These are phyloP conservation scores for Anolis sagrei DNA, from an alignment of 2,113 vertebrate species.

Conservation along the genomic window DNA sequence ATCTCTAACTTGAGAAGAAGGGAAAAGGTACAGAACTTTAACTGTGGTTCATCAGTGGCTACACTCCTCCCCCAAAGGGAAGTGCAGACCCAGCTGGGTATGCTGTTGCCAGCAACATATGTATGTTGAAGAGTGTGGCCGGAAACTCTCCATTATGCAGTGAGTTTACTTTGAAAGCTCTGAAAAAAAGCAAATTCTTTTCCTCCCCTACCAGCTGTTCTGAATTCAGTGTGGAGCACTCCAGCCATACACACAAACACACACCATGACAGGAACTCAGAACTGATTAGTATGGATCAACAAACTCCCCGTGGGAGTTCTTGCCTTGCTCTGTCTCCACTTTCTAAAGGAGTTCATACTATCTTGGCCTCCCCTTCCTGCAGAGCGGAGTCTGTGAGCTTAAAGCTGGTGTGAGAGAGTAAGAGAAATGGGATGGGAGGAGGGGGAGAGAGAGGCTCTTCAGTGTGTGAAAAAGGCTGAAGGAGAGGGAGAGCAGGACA, in stretches of 20 bases:
- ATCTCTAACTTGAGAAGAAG: not conserved
- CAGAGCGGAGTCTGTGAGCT: not conserved
- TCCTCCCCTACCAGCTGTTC: not conserved
- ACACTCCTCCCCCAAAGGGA: not conserved
- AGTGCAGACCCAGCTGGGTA: not conserved
- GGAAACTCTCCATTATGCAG: not conserved
- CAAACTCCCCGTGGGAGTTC: not conserved
- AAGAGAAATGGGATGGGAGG: not conserved
- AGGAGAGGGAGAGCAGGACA: not conserved
- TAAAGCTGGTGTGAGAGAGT: not conserved
- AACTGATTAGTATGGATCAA: not conserved
- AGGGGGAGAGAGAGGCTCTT: not conserved
- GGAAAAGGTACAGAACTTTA: not conserved
- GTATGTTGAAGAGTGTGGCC: slow-evolving; percentile 14
- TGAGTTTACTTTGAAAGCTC: not conserved
- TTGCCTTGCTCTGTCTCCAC: not conserved
- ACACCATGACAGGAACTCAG: not conserved
- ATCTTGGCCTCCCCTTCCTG: not conserved
- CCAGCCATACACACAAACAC: not conserved
- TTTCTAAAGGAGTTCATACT: not conserved
- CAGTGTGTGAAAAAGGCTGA: not conserved
- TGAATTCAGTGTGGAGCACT: not conserved
- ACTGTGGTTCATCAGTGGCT: not conserved
- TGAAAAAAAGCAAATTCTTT: slow-evolving; percentile 7
- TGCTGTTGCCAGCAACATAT: not conserved